These are phyloP conservation scores for Riparia riparia DNA, from an alignment of 2,113 vertebrate species.

Conservation along the genomic window DNA sequence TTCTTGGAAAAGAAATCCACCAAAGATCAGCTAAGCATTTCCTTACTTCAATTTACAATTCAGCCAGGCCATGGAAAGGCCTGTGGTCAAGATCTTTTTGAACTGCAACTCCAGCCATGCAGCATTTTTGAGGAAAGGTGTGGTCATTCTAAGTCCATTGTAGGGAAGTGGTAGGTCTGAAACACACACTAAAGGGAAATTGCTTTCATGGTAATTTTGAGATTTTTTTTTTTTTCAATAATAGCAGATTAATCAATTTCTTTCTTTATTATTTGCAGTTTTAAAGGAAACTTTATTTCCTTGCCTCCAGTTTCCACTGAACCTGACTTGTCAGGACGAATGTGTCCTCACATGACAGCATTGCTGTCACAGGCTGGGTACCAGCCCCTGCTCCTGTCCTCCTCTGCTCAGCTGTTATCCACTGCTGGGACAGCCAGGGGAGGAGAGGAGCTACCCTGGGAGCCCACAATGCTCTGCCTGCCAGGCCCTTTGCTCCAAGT, in stretches of 20 bases:
- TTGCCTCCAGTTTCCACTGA: neutral
- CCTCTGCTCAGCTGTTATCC: neutral
- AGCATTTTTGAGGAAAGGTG: neutral
- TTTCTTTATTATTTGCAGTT: neutral
- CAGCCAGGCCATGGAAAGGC: neutral
- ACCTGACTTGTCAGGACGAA: neutral
- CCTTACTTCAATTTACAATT: neutral
- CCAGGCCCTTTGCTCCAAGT: neutral
- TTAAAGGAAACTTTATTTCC: neutral
- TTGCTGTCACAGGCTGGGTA: rapidly evolving
- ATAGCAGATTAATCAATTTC: neutral
- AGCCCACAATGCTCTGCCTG: neutral
- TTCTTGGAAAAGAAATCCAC: neutral
- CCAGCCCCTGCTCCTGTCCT: neutral
- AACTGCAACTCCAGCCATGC: neutral
- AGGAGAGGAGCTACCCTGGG: neutral
- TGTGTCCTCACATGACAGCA: neutral
- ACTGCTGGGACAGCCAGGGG: neutral
- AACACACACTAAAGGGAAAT: neutral
- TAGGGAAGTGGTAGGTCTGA: neutral
- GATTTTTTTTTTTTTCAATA: neutral
- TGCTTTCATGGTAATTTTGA: neutral
- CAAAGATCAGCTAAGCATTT: neutral
- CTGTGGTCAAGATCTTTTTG: neutral
- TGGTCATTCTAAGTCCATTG: neutral